Evolutionary conservation across 2,888 invertebrate species (phyloP), one percentile per base, ranked within the genome.

Genomic region (Leucoma salicis): DNA sequence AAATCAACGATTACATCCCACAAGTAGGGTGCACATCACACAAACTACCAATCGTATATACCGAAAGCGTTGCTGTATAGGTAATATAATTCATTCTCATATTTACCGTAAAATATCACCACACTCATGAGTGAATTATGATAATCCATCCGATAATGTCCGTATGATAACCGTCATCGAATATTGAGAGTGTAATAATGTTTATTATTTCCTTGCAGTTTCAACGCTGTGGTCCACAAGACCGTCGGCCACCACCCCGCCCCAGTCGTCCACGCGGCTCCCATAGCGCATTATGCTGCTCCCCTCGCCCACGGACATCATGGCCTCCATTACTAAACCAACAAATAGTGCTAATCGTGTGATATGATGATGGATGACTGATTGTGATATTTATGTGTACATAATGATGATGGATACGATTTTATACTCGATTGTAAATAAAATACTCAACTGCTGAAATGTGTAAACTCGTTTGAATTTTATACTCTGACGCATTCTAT

Each of bases 351-450:
- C 64, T 63, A 65, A 58, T 65, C 65, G 63, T 73, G 70, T 68
- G 68, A 70, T 74, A 56, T 70, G 72, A 55, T 66, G 82, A 82
- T 65, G 82, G 66, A 84, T 86, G 86, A 78, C 70, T 87, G 83
- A 79, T 74, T 88, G 89, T 87, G 87, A 87, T 89, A 89, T 88
- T 89, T 89, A 89, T 85, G 84, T 86, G 84, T 86, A 85, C 62
- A 80, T 82, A 80, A 73, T 74, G 73, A 74, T 74, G 72, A 74
- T 66, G 69, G 68, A 63, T 46, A 66, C 61, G 70, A 69, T 66
- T 76, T 81, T 78, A 74, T 84, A 83, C 73, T 79, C 77, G 71
- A 73, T 61, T 82, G 84, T 86, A 82, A 88, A 88, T 88, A 86
- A 84, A 61, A 88, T 77, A 82, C 67, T 80, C 80, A 79, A 82